Evolutionary conservation across 2,888 invertebrate genomes (phyloP).

Genomic region (Chrysopilus asiliformis): DNA sequence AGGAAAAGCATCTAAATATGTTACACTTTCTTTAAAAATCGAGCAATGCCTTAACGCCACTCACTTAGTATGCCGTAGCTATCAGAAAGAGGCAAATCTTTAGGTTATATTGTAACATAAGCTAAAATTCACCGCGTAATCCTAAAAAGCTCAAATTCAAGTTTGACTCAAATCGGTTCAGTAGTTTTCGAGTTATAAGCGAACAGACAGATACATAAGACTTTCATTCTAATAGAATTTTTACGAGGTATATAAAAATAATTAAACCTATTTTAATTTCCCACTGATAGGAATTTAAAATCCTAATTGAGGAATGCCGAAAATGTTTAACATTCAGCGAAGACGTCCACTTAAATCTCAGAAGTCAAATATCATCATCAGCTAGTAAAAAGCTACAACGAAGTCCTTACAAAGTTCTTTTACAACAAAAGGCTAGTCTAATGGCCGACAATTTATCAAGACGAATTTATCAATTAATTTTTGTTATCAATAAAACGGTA

Average conservation of each 20-base stretch:
- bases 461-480: conserved; percentile 27
- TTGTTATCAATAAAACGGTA: conserved; percentile 30
- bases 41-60: no score
- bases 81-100: no score
- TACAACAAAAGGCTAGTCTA: conserved; percentile 17
- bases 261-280: conserved; percentile 1
- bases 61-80: no score
- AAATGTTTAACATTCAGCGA: conserved; percentile 13
- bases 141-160: no score
- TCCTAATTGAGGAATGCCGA: conserved; percentile 22
- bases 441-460: conserved; percentile 16
- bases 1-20: no score
- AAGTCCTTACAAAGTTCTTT: conserved; percentile 30
- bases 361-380: conserved; percentile 10
- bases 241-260: not conserved
- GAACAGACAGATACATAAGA: no score
- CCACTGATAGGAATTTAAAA: conserved; percentile 22
- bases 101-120: no score
- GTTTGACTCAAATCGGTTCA: no score
- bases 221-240: not conserved
- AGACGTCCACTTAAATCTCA: conserved; percentile 11
- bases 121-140: no score
- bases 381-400: conserved; percentile 28
- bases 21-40: no score
- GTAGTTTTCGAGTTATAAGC: no score